phyloP scores from a whole-genome alignment of 2,888 invertebrate species.

The Beris chalybata region DNA sequence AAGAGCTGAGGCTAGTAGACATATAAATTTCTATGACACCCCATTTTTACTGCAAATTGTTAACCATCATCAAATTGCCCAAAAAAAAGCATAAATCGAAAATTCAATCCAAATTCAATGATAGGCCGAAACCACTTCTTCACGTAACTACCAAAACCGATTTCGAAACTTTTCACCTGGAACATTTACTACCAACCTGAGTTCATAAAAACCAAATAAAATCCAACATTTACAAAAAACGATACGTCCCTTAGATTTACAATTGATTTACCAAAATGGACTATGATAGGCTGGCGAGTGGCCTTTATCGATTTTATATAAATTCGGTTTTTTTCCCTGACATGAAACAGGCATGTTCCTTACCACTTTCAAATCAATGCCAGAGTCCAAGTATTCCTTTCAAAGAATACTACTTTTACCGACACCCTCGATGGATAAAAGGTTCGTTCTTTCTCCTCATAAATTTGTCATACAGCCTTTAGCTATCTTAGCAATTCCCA shows the following conservation, averaged over 20 bases:
- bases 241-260: not conserved
- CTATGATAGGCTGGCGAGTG: constrained; percentile 26
- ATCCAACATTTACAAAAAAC: constrained; percentile 11
- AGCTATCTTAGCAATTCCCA: constrained; percentile 3
- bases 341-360: not conserved
- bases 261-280: constrained; percentile 23
- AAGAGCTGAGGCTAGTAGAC: too few relatives aligned
- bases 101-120: too few relatives aligned
- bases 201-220: constrained; percentile 17
- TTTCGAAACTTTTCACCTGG: too few relatives aligned
- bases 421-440: not conserved
- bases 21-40: too few relatives aligned
- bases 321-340: not conserved
- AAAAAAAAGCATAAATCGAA: too few relatives aligned
- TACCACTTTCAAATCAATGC: not conserved
- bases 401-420: not conserved
- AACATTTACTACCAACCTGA: too few relatives aligned
- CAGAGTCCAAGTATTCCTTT: not conserved
- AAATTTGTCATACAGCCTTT: constrained; percentile 20
- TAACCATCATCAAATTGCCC: too few relatives aligned
- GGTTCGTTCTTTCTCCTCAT: constrained; percentile 9
- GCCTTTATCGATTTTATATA: constrained; percentile 7
- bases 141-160: too few relatives aligned
- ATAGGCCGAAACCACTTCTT: too few relatives aligned
- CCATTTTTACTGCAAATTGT: too few relatives aligned